These are phyloP conservation scores for Zapus hudsonius DNA, from an alignment of 2,113 vertebrate species.

Conservation along the genomic window DNA sequence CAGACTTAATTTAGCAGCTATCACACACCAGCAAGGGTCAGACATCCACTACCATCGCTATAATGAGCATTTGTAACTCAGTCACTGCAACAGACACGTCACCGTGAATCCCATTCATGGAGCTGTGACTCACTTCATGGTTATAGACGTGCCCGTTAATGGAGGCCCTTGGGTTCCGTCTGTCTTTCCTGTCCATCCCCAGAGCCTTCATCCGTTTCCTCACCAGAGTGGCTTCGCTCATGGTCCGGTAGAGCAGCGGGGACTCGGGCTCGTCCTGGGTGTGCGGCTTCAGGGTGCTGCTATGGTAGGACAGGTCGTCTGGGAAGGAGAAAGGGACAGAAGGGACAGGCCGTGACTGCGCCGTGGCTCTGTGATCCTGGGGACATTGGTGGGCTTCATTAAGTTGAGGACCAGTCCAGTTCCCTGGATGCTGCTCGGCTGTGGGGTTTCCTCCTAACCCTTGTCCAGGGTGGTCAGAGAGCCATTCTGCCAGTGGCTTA, in stretches of 20 bases:
- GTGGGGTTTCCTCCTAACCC: background rate
- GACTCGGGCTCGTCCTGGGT: slow-evolving; percentile 79
- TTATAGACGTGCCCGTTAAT: slow-evolving; percentile 98
- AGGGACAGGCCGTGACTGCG: background rate
- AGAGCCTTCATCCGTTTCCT: slow-evolving; percentile 82
- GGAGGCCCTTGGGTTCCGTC: slow-evolving; percentile 89
- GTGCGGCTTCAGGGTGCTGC: slow-evolving; percentile 81
- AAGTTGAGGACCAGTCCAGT: background rate
- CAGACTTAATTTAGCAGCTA: background rate
- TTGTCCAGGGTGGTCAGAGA: background rate
- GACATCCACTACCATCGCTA: background rate
- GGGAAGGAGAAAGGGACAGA: slow-evolving; percentile 56
- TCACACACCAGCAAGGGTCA: background rate
- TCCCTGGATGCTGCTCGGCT: background rate
- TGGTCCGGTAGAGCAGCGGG: slow-evolving; percentile 87
- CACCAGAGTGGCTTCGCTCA: slow-evolving; percentile 86
- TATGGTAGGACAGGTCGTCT: slow-evolving; percentile 85
- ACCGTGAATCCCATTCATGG: background rate
- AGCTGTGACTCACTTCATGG: slow-evolving; percentile 87
- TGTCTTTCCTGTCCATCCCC: slow-evolving; percentile 82
- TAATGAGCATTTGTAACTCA: too few species aligned
- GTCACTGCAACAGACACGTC: background rate
- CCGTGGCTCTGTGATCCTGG: background rate
- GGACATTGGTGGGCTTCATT: background rate
- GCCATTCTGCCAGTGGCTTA: background rate